phyloP scores from a whole-genome alignment of 2,113 vertebrate genomes.

The Clupea harengus region DNA sequence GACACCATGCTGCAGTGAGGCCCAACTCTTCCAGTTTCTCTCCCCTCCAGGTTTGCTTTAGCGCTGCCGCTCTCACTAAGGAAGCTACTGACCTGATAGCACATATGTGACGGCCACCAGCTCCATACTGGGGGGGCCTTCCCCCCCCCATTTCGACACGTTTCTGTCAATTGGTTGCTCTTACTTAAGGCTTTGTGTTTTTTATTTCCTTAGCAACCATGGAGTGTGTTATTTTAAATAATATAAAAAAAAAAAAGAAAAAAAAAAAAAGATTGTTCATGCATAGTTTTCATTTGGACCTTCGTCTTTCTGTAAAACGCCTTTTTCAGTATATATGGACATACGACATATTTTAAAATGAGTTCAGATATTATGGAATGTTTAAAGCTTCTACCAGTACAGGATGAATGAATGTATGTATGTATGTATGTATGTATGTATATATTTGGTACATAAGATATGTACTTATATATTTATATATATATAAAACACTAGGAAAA shows the following conservation, averaged over 20 bases:
- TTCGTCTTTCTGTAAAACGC: slow-evolving; percentile 69
- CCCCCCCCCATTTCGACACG: background rate
- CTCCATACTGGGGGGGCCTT: background rate
- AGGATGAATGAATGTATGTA: slow-evolving; percentile 49
- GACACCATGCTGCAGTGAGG: background rate
- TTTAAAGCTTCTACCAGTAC: slow-evolving; percentile 57
- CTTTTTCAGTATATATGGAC: slow-evolving; percentile 70
- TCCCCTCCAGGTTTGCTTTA: background rate
- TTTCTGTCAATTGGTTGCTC: background rate
- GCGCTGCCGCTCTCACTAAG: background rate
- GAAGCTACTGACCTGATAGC: background rate
- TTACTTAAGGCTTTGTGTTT: slow-evolving; percentile 24
- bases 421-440: slow-evolving; percentile 26
- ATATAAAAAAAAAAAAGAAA: slow-evolving; percentile 24
- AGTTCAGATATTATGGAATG: slow-evolving; percentile 65
- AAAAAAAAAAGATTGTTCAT: slow-evolving; percentile 56
- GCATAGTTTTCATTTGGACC: slow-evolving; percentile 62
- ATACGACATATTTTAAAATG: slow-evolving; percentile 72
- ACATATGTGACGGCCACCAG: background rate
- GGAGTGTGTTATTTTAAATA: slow-evolving; percentile 46
- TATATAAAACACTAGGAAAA: slow-evolving; percentile 43
- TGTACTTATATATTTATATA: slow-evolving; percentile 19
- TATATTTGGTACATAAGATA: background rate
- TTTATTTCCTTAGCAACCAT: slow-evolving; percentile 15
- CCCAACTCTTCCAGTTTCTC: slow-evolving; percentile 3